phyloP scores from a whole-genome alignment of 2,797 vertebrate genomes.

The Chelidonichthys spinosus region DNA sequence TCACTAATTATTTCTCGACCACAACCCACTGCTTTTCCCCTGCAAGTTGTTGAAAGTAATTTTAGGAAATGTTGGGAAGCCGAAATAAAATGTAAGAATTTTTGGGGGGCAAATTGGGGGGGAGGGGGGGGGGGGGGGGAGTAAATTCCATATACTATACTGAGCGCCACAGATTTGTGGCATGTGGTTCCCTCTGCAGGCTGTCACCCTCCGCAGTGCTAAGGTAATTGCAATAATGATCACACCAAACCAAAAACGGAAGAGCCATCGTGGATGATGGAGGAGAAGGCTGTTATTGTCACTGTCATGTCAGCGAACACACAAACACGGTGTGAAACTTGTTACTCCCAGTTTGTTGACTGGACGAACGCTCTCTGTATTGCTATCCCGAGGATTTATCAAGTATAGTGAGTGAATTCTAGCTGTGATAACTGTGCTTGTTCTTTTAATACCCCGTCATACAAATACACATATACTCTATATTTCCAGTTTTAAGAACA shows the following conservation, averaged over 20 bases:
- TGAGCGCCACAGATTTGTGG: constrained; percentile 1
- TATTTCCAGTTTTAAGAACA: neutral
- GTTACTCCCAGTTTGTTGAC: constrained; percentile 3
- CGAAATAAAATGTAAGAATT: constrained; percentile 8
- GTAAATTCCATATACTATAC: neutral
- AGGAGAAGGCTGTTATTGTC: constrained; percentile 14
- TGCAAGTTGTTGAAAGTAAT: constrained; percentile 34
- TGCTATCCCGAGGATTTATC: neutral
- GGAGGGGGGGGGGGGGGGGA: neutral
- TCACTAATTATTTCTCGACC: constrained; percentile 4
- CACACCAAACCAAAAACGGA: neutral
- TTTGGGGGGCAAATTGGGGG: neutral
- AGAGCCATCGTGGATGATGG: neutral
- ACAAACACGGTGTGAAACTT: constrained; percentile 6
- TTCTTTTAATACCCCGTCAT: neutral
- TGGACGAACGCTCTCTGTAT: neutral
- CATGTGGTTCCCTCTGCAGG: constrained; percentile 3
- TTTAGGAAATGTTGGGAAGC: constrained; percentile 19
- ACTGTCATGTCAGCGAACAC: neutral
- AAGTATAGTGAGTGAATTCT: neutral
- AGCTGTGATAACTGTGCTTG: neutral
- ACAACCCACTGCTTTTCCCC: neutral
- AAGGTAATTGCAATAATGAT: constrained; percentile 38
- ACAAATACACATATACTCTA: neutral
- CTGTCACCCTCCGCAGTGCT: constrained; percentile 10